Evolutionary conservation across 2,797 vertebrate genomes (phyloP).

Genomic region (Clarias platycephalus): DNA sequence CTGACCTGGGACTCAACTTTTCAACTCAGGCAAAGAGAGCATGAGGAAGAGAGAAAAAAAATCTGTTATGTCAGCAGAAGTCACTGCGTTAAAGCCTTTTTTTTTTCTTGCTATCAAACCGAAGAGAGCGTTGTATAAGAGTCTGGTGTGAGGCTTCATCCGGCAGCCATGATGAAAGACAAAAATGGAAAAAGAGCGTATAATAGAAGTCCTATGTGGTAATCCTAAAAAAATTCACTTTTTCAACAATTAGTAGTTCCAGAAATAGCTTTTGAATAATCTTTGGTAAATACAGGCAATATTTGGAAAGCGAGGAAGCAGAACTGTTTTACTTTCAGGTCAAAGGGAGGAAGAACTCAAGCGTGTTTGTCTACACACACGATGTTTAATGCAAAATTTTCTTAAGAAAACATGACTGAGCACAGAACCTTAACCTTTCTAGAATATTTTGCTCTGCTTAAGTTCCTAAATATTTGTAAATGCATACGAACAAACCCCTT

Average conservation of each 20-base stretch:
- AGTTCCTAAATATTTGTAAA: conserved; percentile 30
- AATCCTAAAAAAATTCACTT: not conserved
- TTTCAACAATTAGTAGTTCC: not conserved
- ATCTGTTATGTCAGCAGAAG: conserved; percentile 60
- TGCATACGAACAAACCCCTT: conserved; percentile 17
- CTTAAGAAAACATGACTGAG: conserved; percentile 40
- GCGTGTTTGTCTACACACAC: conserved; percentile 4
- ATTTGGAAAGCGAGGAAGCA: conserved; percentile 8
- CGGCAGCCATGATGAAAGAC: not conserved
- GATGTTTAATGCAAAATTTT: conserved; percentile 18
- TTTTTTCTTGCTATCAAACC: conserved; percentile 56
- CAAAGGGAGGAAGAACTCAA: conserved; percentile 30
- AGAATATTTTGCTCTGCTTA: conserved; percentile 19
- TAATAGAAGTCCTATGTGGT: not conserved
- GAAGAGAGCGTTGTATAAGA: conserved; percentile 43
- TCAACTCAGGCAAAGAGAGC: conserved; percentile 65
- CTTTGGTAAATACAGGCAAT: not conserved
- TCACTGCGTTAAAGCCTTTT: conserved; percentile 60
- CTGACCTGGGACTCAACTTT: conserved; percentile 93
- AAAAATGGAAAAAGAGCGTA: not conserved
- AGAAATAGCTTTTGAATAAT: not conserved
- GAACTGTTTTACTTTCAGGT: conserved; percentile 23
- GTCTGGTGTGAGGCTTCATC: conserved; percentile 31
- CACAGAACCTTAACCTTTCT: conserved; percentile 25
- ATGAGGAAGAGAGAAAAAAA: conserved; percentile 52